phyloP scores from a whole-genome alignment of 2,797 vertebrate species.

The Tapirus indicus region DNA sequence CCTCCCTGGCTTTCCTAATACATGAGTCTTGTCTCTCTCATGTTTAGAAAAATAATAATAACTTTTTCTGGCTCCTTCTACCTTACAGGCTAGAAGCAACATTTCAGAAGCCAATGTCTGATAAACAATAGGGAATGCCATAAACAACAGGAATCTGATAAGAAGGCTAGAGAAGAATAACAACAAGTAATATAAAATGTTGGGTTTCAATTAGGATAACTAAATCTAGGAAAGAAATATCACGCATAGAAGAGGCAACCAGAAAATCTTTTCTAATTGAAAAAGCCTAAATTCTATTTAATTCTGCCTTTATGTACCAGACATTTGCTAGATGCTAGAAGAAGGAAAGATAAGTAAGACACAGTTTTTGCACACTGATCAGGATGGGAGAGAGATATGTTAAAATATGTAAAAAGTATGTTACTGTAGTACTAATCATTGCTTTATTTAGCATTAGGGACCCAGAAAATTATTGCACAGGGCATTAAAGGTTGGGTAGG shows the following conservation, averaged over 20 bases:
- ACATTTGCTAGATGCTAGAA: neutral
- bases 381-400: neutral
- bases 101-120: neutral
- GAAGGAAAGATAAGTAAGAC: neutral
- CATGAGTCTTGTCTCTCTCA: neutral
- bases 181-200: neutral
- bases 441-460: neutral
- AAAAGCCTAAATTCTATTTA: constrained; percentile 43
- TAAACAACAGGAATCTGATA: neutral
- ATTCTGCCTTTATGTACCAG: neutral
- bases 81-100: neutral
- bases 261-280: neutral
- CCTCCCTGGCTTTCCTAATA: neutral
- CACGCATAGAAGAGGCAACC: neutral
- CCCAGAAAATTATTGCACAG: neutral
- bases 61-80: neutral
- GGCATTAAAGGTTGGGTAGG: too few relatives aligned
- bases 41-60: constrained; percentile 16
- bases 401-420: neutral
- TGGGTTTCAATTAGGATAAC: neutral
- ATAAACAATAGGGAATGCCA: neutral
- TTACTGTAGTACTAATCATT: neutral
- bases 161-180: neutral
- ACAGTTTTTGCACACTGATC: neutral
- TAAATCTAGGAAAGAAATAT: neutral